Percentiles rank a stretch among this genome's conserved stretches.
Evolutionary conservation across 64 coral and sea anemone species (phyloP).

Genomic region (Astreopora myriophthalma): DNA sequence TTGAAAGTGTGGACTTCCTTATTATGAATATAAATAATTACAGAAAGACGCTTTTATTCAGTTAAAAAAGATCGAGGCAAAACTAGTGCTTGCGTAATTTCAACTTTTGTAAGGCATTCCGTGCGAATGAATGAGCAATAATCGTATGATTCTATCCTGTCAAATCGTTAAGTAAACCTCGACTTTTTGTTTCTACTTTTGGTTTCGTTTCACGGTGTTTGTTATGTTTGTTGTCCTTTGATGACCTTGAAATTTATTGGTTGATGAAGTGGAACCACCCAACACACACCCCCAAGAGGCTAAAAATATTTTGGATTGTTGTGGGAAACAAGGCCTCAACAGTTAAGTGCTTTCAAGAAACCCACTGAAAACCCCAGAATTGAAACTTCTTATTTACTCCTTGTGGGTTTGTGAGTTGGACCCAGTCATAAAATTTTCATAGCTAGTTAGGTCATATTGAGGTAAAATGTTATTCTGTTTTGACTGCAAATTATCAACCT

Average conservation of each 20-base stretch:
- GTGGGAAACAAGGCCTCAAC: background rate
- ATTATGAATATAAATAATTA: background rate
- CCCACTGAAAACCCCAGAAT: background rate
- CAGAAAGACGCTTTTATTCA: background rate
- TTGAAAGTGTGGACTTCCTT: no score
- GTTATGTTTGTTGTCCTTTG: background rate
- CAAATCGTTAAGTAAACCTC: background rate
- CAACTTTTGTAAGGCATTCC: background rate
- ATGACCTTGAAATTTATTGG: constrained; percentile 1
- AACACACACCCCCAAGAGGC: constrained; percentile 8
- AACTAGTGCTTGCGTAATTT: background rate
- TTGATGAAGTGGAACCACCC: background rate
- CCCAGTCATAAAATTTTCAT: background rate
- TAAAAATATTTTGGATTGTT: background rate
- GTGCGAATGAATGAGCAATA: background rate
- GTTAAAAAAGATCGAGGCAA: background rate
- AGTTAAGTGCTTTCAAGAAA: no score
- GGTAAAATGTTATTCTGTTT: background rate
- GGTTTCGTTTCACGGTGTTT: background rate
- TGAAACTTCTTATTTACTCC: background rate
- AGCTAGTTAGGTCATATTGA: background rate
- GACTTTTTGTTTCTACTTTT: background rate
- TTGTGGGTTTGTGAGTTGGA: background rate
- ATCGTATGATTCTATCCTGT: background rate
- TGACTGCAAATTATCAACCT: background rate